Base-by-base conservation (phyloP, 1,140 invertebrate genomes). In the Trachelipus rathkii region DNA sequence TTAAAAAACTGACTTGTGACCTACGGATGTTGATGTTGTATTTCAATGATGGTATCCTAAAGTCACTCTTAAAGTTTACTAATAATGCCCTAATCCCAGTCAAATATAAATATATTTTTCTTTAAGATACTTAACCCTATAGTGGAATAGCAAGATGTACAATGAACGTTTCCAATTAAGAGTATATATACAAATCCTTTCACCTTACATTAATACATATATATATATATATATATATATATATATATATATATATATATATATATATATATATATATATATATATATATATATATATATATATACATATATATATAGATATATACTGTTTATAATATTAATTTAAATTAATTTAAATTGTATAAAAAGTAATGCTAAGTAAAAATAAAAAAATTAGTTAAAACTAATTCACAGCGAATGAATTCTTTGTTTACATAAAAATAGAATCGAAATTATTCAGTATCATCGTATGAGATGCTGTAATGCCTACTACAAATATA, bases 251-350 rank as follows among this genome's bases (percentile, higher is more conserved):
- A 60, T 15, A 60, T 13, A 19, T 60, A 15, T 15, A 60, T 60
- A 13, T 60, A 15, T 15, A 60, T 15, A 60, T 15, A 60, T 60
- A 60, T 60, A 19, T 60, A 19, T 13, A 60, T 15, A 15, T 60
- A 15, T 60, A 60, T 60, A 60, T 60, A 60, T 60, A 60, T 60
- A 60, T 60, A 60, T 60, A 60, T 60, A 60, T 60, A 60, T 60
- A 60, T 60, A 60, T 60, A 60, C 8, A 60, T 60, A 60, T 60
- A 60, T 60, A 60, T 60, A 15, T 15, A 15, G 1, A 15, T 60
- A 60, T 60, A 60, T 60, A 60, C n/a, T 3, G 4, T 6, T 15
- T 15, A 19, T 23, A 9, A 71, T 15, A 23, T 13, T 11, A 15
- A 0, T 10, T 13, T 71, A 43, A 71, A 71, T 71, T 15, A 71